Evolutionary conservation across 2,888 invertebrate species (phyloP).

Genomic region (Ctena decussata): DNA sequence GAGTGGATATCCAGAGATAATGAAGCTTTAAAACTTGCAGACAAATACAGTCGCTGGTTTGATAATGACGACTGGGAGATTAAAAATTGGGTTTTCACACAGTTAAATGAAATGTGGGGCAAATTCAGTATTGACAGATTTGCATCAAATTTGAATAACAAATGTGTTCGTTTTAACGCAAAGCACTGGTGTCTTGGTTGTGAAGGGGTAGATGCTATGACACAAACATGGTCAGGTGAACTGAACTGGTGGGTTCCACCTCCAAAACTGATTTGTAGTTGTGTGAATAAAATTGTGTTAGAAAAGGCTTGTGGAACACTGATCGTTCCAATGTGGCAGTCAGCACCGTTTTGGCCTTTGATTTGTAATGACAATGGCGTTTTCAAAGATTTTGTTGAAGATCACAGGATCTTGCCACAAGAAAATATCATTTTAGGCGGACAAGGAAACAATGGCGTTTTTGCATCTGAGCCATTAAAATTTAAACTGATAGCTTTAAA

Average conservation of each 20-base stretch:
- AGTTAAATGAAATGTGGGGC: not conserved
- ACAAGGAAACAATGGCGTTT: not conserved
- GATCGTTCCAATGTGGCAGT: constrained; percentile 4
- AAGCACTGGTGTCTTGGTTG: not conserved
- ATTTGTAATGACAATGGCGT: not conserved
- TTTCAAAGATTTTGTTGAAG: not conserved
- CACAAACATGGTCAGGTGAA: not conserved
- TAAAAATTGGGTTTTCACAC: not conserved
- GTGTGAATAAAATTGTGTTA: not conserved
- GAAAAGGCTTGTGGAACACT: not conserved
- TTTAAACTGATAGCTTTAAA: constrained; percentile 12
- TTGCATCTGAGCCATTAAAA: not conserved
- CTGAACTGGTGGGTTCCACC: not conserved
- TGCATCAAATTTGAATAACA: not conserved
- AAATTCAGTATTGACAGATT: not conserved
- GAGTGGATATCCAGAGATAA: constrained; percentile 16
- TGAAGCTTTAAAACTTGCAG: not conserved
- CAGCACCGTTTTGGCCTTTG: constrained; percentile 9
- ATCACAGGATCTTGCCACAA: not conserved
- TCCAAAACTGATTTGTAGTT: not conserved
- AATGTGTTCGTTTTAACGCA: not conserved
- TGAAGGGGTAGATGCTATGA: not conserved
- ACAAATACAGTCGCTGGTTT: not conserved
- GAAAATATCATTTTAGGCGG: not conserved
- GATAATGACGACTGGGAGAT: not conserved